These are phyloP conservation scores for Biston betularia DNA, from an alignment of 2,888 invertebrate genomes.

Conservation along the genomic window DNA sequence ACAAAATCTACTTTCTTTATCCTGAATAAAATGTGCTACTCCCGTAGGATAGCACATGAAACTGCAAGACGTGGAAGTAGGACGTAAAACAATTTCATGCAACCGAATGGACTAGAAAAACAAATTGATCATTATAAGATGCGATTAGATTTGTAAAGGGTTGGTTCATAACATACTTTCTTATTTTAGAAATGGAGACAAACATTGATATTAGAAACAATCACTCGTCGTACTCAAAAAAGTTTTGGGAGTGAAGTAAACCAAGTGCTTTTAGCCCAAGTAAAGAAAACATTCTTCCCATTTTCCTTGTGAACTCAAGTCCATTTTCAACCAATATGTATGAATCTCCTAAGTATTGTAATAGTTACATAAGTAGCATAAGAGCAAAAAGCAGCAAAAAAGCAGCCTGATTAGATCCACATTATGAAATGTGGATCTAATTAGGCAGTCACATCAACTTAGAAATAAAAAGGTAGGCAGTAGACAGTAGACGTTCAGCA, in stretches of 20 bases:
- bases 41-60: too few species aligned
- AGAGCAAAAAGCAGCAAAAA: too few species aligned
- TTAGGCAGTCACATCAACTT: background rate
- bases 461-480: background rate
- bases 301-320: background rate
- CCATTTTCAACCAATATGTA: background rate
- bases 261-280: too few species aligned
- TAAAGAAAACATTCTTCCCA: background rate
- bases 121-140: too few species aligned
- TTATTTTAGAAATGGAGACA: background rate
- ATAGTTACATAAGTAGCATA: background rate
- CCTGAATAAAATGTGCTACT: too few species aligned
- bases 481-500: background rate
- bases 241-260: background rate
- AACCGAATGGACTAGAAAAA: too few species aligned
- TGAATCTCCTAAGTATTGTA: background rate
- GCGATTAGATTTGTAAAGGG: too few species aligned
- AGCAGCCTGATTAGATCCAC: too few species aligned
- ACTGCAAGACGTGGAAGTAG: too few species aligned
- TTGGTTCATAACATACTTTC: too few species aligned
- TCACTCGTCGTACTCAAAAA: background rate
- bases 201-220: background rate
- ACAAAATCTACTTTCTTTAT: too few species aligned
- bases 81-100: too few species aligned
- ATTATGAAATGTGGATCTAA: background rate